Base-by-base conservation (phyloP, 2,113 vertebrate species). In the Saguinus imperator region DNA sequence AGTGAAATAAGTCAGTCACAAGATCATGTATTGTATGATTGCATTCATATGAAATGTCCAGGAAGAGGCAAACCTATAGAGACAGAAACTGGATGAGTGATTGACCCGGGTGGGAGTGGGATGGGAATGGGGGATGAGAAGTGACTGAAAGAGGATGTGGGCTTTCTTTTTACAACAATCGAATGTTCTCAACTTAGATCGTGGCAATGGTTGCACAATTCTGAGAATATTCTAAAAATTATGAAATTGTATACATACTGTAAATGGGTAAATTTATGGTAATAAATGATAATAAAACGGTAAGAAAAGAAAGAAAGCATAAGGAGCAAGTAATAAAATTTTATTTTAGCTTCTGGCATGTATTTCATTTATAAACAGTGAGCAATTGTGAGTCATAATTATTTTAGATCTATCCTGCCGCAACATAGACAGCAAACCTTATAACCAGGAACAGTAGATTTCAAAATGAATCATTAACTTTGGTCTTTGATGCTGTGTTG, bases 401-500 rank as follows among this genome's bases (percentile, higher is more conserved):
- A 76, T 37, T 93, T 77, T 72, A 91, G 45, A 43, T 88, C 18
- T 95, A 77, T 25, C 14, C 83, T 70, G 40, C 17, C 20, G 52
- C 45, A 58, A 20, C 10, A 37, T 66, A 94, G 58, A 76, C 6
- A 80, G n/a, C 32, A 87, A 82, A 80, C 6, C 20, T 92, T 58
- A 80, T 9, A 93, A 45, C 73, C 79, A 91, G 57, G 48, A 94
- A 94, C 91, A 76, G 4, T 43, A 75, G 66, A 40, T 35, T 61
- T 64, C 35, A 25, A 83, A 93, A 80, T 55, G 13, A 94, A 94
- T 92, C n/a, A 58, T 45, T 92, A 88, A 94, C 91, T 14, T 52
- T 77, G 52, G 75, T 68, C 73, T 94, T 92, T 94, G 79, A 86
- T 58, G 23, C 66, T 20, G 27, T 45, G 21, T 89, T 89, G 50